Evolutionary conservation across 2,888 invertebrate species (phyloP).

Genomic region (Troides helena): DNA sequence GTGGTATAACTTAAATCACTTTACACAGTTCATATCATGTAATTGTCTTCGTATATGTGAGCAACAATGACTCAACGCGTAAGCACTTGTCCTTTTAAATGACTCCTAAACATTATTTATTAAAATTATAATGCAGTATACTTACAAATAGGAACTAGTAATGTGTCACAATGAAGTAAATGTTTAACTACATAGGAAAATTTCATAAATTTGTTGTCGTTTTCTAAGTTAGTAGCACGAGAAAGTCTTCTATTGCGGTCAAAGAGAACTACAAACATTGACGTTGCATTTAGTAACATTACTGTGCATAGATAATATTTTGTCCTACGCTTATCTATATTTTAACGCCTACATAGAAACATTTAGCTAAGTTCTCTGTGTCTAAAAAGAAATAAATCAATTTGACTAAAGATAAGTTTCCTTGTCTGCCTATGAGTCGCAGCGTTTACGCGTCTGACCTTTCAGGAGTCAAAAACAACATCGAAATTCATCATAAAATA

Average conservation of each 20-base stretch:
- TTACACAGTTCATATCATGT: slow-evolving; percentile 2
- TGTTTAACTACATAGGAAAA: neutral
- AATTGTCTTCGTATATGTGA: neutral
- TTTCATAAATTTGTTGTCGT: neutral
- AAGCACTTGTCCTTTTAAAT: slow-evolving; percentile 23
- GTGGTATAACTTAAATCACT: neutral
- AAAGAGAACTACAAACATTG: no score
- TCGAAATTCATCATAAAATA: neutral
- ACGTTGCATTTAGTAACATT: no score
- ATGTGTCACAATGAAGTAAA: neutral
- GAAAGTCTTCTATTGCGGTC: no score
- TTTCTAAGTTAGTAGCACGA: no score
- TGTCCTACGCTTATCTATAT: no score
- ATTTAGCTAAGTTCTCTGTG: neutral
- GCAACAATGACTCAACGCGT: slow-evolving; percentile 15
- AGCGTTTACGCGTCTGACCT: neutral
- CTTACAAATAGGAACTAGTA: neutral
- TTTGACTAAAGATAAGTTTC: neutral
- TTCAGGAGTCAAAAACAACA: neutral
- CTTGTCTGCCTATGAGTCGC: neutral
- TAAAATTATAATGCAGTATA: neutral
- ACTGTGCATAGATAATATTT: no score
- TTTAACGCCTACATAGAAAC: no score
- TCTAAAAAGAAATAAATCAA: neutral
- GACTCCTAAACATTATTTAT: neutral